Base-by-base conservation (phyloP, 23 tunicate genomes). In the Ciona savignyi region DNA sequence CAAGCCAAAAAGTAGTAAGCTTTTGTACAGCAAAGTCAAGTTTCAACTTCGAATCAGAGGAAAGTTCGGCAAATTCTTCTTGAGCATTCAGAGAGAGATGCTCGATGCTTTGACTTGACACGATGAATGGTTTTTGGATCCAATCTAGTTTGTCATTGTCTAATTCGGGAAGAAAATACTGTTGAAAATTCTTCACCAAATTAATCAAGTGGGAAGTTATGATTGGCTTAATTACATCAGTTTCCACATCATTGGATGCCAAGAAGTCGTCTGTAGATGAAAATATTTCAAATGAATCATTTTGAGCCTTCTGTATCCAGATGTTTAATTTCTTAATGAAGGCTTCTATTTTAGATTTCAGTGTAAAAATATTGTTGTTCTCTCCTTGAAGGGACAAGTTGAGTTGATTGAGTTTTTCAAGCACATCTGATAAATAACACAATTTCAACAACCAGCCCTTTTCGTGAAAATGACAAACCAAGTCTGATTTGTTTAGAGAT, bases 361-460 rank as follows among this genome's bases (percentile, higher is more conserved):
- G 33, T 65, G 80, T 65, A 35, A 69, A 72, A 72, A 72, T 64
- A 72, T 72, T 35, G 76, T 34, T 74, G 82, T 78, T 78, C 48
- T 78, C 75, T 78, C 82, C 75, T 78, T 78, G 82, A 51, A 78
- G 66, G 75, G 34, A 78, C 82, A 68, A 68, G 69, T 78, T 78
- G 51, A 78, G 83, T 70, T 78, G 28, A 51, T 70, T 78, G 49
- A 78, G 76, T 29, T 78, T 78, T 78, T 78, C 68, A 70, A 69
- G 76, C 75, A 78, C 56, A 78, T 78, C 83, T 78, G 83, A 78
- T 30, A 78, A 78, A 78, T 70, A 70, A 51, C 75, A 78, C 70
- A 70, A 78, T 70, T 78, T 78, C 76, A 70, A 70, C 67, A 78
- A 30, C 83, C 76, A 78, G 68, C 31, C 60, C 1, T 70, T 68